phyloP scores from a whole-genome alignment of 2,797 vertebrate genomes.

The Peromyscus attwateri region DNA sequence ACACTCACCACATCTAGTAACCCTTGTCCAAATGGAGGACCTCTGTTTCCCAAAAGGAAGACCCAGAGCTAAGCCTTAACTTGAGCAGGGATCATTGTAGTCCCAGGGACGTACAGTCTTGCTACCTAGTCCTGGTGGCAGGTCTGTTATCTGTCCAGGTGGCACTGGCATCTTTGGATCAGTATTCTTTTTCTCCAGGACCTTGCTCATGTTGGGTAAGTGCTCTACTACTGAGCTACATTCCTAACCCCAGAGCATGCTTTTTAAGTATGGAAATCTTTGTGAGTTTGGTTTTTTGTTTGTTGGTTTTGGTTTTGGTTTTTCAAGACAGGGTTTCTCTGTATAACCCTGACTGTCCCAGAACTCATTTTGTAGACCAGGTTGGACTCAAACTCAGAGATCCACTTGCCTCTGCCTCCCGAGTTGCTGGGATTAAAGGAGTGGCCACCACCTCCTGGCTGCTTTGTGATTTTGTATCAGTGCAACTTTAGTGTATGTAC shows the following conservation, averaged over 20 bases:
- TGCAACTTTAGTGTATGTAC: neutral
- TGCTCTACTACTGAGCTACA: neutral
- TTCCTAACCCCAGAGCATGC: neutral
- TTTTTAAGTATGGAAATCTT: neutral
- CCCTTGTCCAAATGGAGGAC: neutral
- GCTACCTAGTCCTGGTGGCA: neutral
- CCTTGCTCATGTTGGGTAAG: neutral
- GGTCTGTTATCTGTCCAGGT: neutral
- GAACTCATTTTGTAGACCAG: neutral
- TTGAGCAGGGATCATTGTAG: neutral
- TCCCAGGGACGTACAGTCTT: neutral
- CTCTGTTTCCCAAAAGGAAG: neutral
- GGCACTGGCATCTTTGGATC: neutral
- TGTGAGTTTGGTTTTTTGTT: neutral
- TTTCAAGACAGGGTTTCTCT: neutral
- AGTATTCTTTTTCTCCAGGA: neutral
- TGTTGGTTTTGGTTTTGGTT: neutral
- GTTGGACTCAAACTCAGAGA: neutral
- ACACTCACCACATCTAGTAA: neutral
- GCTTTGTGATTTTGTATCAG: neutral
- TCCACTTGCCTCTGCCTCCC: neutral
- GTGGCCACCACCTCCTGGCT: neutral
- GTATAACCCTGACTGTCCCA: neutral
- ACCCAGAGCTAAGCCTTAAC: neutral
- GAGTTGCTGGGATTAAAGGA: neutral